Base-by-base conservation (phyloP, 1,140 invertebrate genomes). In the Drosophila pseudoananassae region DNA sequence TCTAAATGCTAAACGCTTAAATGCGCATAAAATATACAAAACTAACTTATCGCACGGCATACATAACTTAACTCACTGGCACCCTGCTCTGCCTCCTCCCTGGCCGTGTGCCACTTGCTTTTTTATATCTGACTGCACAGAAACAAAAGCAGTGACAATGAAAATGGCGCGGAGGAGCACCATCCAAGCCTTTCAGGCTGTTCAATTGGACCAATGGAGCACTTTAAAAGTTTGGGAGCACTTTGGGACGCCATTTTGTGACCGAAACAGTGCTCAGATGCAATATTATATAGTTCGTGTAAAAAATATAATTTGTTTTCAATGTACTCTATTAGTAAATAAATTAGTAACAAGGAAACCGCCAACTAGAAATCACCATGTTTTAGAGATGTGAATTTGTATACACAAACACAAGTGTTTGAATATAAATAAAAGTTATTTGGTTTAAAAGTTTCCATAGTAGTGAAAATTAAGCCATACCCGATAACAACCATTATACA, bases 1-100 rank as follows among this genome's bases (percentile, higher is more conserved):
- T 10, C 33, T 36, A 46, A 61, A 69, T 71, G 75, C 80, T 72
- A 83, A 74, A 83, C 80, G 76, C 79, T 83, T 83, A 78, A 84
- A 80, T 83, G 65, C 79, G 79, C 80, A 83, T 83, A 78, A 78
- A 83, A 83, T 78, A 76, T 84, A 83, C 79, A 83, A 71, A 78
- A 84, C 75, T 76, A 84, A 78, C 80, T 82, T 82, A 81, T 81
- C 78, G 78, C 54, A 46, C 73, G 61, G 73, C 78, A 81, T 81
- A 81, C 78, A 81, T 81, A 81, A 4, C 33, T 81, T 81, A 81
- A 36, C 33, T 81, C 76, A 66, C 43, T 23, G 29, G 8, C 73
- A 53, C 17, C 25, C 27, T 40, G 36, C 46, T 27, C 31, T 43
- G 45, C 27, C 40, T 56, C n/a, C 17, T 52, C 23, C n/a, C 31